Evolutionary conservation across 2,113 vertebrate species (phyloP).

Genomic region (Periophthalmodon schlosseri): DNA sequence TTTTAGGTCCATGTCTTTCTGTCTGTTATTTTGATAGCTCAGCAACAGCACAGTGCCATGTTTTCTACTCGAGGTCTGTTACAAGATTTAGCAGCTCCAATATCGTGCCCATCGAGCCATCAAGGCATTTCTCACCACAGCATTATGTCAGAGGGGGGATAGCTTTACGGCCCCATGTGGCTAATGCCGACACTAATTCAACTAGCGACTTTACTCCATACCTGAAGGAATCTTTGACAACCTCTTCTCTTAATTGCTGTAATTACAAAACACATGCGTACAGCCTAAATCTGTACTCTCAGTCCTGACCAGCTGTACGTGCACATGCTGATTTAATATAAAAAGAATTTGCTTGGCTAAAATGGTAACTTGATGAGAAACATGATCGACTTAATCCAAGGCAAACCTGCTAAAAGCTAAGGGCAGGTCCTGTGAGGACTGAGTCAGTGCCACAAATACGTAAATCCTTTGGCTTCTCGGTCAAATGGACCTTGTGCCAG

Average conservation of each 20-base stretch:
- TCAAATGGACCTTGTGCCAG: slow-evolving; percentile 15
- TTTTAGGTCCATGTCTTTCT: not conserved
- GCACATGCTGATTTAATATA: not conserved
- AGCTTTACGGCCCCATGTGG: slow-evolving; percentile 13
- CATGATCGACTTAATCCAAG: slow-evolving; percentile 9
- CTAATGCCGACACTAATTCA: slow-evolving; percentile 29
- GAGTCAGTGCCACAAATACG: slow-evolving; percentile 9
- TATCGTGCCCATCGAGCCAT: slow-evolving; percentile 32
- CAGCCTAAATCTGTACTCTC: slow-evolving; percentile 3
- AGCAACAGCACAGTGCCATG: slow-evolving; percentile 11
- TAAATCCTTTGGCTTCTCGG: slow-evolving; percentile 37
- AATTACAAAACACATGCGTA: slow-evolving; percentile 34
- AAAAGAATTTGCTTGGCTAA: slow-evolving; percentile 3
- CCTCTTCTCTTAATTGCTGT: slow-evolving; percentile 22
- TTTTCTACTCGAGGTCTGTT: slow-evolving; percentile 45
- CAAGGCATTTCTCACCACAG: slow-evolving; percentile 29
- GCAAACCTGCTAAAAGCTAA: slow-evolving; percentile 4
- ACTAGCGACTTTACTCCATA: slow-evolving; percentile 27
- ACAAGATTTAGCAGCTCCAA: slow-evolving; percentile 50
- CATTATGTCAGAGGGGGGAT: slow-evolving; percentile 42
- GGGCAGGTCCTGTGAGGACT: slow-evolving; percentile 27
- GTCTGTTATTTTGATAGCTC: slow-evolving; percentile 23
- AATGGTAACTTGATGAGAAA: slow-evolving; percentile 13
- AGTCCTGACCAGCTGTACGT: slow-evolving; percentile 12
- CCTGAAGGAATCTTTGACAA: slow-evolving; percentile 26